Conservation (phyloP, 2,888 invertebrate genomes). For the Parochlus steinenii region DNA sequence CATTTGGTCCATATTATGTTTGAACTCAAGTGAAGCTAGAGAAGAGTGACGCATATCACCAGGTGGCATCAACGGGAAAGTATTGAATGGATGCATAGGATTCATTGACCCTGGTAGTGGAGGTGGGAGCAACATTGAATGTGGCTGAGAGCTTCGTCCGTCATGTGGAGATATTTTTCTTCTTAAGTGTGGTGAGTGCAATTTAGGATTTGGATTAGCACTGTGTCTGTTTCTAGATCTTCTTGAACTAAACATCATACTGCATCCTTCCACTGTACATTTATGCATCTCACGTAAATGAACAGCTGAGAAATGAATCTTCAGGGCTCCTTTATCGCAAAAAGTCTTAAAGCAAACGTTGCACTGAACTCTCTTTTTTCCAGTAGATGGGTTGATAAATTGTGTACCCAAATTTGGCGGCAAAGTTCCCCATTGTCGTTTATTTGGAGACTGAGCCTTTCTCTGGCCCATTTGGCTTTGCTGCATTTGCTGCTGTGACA, state of each 20-base stretch:
- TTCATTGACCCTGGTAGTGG: conserved; percentile 42
- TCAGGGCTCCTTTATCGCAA: conserved; percentile 98
- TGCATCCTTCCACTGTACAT: conserved; percentile 96
- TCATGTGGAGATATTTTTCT: conserved; percentile 90
- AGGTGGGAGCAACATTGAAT: conserved; percentile 61
- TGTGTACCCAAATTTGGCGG: conserved; percentile 75
- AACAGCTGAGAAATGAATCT: conserved; percentile 98
- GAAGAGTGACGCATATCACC: conserved; percentile 43
- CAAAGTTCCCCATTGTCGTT: conserved; percentile 63
- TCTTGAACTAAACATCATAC: conserved; percentile 98
- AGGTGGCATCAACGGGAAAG: conserved; percentile 63
- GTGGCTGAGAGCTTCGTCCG: conserved; percentile 75
- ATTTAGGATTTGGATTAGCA: conserved; percentile 95
- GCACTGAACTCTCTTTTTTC: conserved; percentile 94
- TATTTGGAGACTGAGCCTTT: conserved; percentile 56
- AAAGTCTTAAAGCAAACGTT: conserved; percentile 97
- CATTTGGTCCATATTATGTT: conserved; percentile 34
- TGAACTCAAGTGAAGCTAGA: conserved; percentile 37
- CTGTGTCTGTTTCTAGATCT: conserved; percentile 91
- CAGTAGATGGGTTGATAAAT: conserved; percentile 81
- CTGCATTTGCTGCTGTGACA: conserved; percentile 24
- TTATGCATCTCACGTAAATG: conserved; percentile 99
- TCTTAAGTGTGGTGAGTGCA: conserved; percentile 87
- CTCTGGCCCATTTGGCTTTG: conserved; percentile 36
- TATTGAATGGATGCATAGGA: conserved; percentile 57